Evolutionary conservation across 2,797 vertebrate genomes (phyloP).

Genomic region (Myotis findleyi): DNA sequence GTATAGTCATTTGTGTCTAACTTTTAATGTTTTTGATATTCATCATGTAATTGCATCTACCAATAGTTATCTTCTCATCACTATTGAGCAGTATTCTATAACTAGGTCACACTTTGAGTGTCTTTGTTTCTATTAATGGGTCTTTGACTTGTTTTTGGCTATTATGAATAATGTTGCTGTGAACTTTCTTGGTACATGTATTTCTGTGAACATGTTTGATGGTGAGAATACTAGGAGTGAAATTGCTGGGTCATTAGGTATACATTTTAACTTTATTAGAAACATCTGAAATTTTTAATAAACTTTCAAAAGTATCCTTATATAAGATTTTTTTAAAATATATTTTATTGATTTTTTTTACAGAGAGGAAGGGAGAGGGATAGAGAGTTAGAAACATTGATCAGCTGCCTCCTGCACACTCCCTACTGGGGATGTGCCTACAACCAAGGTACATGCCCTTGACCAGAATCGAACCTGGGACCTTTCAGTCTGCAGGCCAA

Average conservation of each 20-base stretch:
- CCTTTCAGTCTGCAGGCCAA: too few species aligned
- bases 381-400: too few species aligned
- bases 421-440: too few species aligned
- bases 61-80: slow-evolving; percentile 25
- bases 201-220: slow-evolving; percentile 23
- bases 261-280: slow-evolving; percentile 28
- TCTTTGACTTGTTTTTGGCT: background rate
- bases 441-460: too few species aligned
- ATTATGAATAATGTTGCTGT: background rate
- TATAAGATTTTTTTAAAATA: too few species aligned
- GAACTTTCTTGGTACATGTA: background rate
- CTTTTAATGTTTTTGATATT: slow-evolving; percentile 24
- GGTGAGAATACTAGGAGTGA: background rate
- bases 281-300: slow-evolving; percentile 53
- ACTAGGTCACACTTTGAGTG: background rate
- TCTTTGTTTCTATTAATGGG: background rate
- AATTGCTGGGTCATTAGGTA: background rate
- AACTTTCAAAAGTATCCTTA: background rate
- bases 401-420: too few species aligned
- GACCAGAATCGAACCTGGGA: too few species aligned
- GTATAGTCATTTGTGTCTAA: slow-evolving; percentile 5
- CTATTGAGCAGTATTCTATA: background rate
- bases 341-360: too few species aligned
- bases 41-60: background rate
- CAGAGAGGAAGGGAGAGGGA: too few species aligned